Evolutionary conservation across 2,797 vertebrate genomes (phyloP), one percentile per base, ranked within the genome.

Genomic region (Nyctibius grandis): DNA sequence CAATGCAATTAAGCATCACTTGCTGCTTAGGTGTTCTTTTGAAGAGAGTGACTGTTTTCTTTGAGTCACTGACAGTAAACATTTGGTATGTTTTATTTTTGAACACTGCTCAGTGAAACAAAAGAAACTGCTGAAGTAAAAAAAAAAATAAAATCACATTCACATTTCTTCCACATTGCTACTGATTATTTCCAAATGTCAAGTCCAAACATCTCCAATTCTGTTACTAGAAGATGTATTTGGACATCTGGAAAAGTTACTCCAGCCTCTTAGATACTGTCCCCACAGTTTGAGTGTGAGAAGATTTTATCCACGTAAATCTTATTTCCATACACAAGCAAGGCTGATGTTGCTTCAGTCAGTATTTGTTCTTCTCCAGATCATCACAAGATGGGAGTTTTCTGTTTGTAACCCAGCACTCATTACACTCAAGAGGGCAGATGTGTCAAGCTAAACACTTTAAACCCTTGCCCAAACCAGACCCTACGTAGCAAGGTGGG

Each of bases 401-500:
- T n/a, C 40, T 65, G 25, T 36, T 61, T 33, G 9, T 7, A 33
- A 40, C 8, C 6, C 16, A 61, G 38, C 16, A 14, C 11, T 65
- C 22, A 6, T 26, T 11, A 29, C 42, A 11, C 26, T 38, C 9
- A n/a, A n/a, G 10, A 61, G 34, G 33, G 17, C 64, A 76, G 40
- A 38, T 12, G 19, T 29, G 6, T 40, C 47, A 44, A 14, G 18
- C 38, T 40, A 25, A 73, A 63, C 29, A 33, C 63, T 65, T 60
- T 3, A 53, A 16, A 57, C 13, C 26, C n/a, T 83, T 36, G 21
- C 29, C 47, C 22, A 64, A 40, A 59, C 25, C 36, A 77, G 54
- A 33, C 47, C 8, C 26, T 28, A 11, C 1, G 0, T 1, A 69
- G 61, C 29, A 33, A 70, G 57, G 31, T 22, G n/a, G 16, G 38